A percentile compares a stretch with the other conserved stretches of the same genome.
phyloP scores from a whole-genome alignment of 2,888 invertebrate genomes.

The Hartigia nigra region DNA sequence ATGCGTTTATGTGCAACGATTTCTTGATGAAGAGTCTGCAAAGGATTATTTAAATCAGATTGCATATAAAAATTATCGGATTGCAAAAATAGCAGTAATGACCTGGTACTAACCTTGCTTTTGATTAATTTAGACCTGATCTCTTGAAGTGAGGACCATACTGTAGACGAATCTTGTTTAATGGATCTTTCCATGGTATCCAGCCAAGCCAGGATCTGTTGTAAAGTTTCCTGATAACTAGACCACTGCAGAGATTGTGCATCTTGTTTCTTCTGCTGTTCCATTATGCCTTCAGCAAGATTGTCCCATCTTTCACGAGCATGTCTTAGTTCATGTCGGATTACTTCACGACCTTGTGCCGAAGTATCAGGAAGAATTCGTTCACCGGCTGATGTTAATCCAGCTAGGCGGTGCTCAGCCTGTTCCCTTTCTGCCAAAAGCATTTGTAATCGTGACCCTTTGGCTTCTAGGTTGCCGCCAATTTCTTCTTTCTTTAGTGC shows the following conservation, averaged over 20 bases:
- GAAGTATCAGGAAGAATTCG: constrained; percentile 93
- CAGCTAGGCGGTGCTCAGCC: constrained; percentile 82
- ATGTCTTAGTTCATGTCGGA: constrained; percentile 85
- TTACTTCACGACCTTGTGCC: constrained; percentile 88
- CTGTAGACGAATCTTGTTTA: constrained; percentile 76
- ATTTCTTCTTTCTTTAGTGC: constrained; percentile 73
- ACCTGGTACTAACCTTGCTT: constrained; percentile 71
- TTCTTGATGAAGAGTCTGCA: constrained; percentile 84
- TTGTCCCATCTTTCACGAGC: constrained; percentile 90
- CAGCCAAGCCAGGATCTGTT: constrained; percentile 87
- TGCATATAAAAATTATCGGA: neutral
- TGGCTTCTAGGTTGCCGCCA: constrained; percentile 73
- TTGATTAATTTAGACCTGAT: constrained; percentile 86
- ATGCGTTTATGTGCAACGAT: constrained; percentile 90
- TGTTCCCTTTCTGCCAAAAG: constrained; percentile 84
- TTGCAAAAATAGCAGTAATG: neutral
- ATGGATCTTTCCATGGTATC: constrained; percentile 85
- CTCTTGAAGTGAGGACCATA: constrained; percentile 85
- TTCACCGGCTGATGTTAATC: constrained; percentile 83
- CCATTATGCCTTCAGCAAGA: constrained; percentile 83
- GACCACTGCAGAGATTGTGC: constrained; percentile 85
- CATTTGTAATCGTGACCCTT: constrained; percentile 77
- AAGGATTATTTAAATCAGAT: constrained; percentile 8
- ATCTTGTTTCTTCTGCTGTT: constrained; percentile 87
- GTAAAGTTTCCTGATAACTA: constrained; percentile 86